Evolutionary conservation across 2,888 invertebrate species (phyloP).

Genomic region (Gryllus longicercus): DNA sequence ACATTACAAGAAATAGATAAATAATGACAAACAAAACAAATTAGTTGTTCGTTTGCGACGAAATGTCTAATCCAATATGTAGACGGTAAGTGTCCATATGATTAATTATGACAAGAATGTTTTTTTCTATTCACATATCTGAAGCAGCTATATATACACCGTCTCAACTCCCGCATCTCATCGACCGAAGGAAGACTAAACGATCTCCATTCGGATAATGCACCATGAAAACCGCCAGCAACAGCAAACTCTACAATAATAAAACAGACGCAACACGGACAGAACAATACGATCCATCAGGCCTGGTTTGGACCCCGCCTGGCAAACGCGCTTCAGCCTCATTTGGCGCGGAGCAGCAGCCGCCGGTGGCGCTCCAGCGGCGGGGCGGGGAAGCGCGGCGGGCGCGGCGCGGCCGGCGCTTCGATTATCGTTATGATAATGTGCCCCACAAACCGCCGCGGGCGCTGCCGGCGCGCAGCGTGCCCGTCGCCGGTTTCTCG

Average conservation of each 20-base stretch:
- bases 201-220: background rate
- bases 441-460: background rate
- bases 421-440: slow-evolving; percentile 17
- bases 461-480: no score
- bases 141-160: no score
- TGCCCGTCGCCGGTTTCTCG: background rate
- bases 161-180: no score
- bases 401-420: background rate
- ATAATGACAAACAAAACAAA: no score
- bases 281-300: background rate
- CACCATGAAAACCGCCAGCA: background rate
- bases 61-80: no score
- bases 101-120: no score
- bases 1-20: no score
- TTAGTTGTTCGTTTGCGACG: no score
- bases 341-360: background rate
- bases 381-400: background rate
- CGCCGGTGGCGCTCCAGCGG: background rate
- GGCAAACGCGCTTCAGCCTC: background rate
- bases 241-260: no score
- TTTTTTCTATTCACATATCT: no score
- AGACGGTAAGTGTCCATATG: no score
- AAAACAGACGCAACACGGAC: background rate
- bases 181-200: background rate
- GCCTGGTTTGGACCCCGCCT: background rate